phyloP scores from a whole-genome alignment of 2,888 invertebrate species.

The Cecidostiba fungosa region DNA sequence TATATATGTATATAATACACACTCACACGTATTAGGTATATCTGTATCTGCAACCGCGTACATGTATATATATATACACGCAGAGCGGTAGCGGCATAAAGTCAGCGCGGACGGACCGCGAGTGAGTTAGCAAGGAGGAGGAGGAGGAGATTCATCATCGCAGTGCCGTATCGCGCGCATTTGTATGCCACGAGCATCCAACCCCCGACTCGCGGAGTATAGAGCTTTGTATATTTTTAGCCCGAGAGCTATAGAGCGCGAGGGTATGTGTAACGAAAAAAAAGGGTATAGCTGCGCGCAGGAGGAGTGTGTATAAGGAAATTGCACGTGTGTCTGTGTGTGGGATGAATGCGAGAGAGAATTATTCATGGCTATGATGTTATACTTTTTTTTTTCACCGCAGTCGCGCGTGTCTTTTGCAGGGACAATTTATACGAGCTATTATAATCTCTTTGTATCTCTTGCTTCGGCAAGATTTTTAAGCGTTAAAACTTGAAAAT shows the following conservation, averaged over 20 bases:
- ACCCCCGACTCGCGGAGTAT: slow-evolving; percentile 29
- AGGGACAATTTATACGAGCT: neutral
- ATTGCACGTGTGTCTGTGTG: slow-evolving; percentile 27
- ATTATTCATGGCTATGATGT: slow-evolving; percentile 47
- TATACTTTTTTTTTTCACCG: neutral
- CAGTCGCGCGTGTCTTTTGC: neutral
- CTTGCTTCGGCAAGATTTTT: too few relatives aligned
- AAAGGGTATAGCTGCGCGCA: slow-evolving; percentile 23
- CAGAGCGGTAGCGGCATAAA: neutral
- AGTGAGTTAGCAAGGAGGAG: slow-evolving; percentile 3
- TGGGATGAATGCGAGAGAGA: slow-evolving; percentile 16
- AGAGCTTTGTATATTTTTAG: slow-evolving; percentile 51
- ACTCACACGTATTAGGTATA: too few relatives aligned
- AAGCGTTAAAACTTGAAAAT: too few relatives aligned
- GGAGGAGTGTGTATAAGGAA: slow-evolving; percentile 12
- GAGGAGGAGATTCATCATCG: slow-evolving; percentile 48
- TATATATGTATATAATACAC: neutral
- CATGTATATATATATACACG: neutral
- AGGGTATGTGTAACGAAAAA: slow-evolving; percentile 15
- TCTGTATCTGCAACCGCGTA: neutral
- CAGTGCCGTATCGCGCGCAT: slow-evolving; percentile 41
- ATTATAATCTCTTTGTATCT: neutral
- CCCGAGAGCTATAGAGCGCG: slow-evolving; percentile 32
- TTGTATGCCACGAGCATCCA: slow-evolving; percentile 54
- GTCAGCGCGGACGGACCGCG: neutral